phyloP scores from a whole-genome alignment of 2,113 vertebrate genomes.

The Elephas maximus region DNA sequence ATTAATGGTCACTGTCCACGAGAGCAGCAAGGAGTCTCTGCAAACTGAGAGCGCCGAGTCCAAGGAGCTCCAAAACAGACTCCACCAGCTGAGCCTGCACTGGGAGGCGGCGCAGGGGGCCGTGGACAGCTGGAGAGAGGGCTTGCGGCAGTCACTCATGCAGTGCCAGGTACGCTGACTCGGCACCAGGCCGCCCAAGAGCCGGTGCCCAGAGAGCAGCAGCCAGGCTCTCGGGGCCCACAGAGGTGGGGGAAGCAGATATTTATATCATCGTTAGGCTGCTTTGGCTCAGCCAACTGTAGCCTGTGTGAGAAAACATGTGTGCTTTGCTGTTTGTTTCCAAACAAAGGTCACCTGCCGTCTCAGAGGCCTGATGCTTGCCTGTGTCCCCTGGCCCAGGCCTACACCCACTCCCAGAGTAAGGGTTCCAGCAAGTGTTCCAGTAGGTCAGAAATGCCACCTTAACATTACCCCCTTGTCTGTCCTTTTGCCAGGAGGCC shows the following conservation, averaged over 20 bases:
- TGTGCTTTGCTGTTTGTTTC: background rate
- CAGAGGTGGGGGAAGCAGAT: background rate
- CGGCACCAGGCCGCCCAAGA: background rate
- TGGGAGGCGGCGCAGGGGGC: slow-evolving; percentile 91
- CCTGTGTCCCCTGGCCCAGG: background rate
- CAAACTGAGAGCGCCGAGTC: slow-evolving; percentile 86
- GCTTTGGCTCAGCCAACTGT: background rate
- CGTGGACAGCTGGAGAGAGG: slow-evolving; percentile 91
- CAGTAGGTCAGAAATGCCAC: background rate
- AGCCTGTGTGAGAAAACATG: background rate
- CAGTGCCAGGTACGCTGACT: slow-evolving; percentile 92
- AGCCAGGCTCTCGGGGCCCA: background rate
- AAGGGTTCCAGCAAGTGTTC: background rate
- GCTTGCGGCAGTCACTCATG: slow-evolving; percentile 90
- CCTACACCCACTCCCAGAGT: background rate
- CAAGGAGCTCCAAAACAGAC: slow-evolving; percentile 89
- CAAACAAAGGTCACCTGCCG: background rate
- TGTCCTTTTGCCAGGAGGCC: background rate
- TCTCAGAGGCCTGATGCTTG: background rate
- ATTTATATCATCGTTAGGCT: slow-evolving; percentile 14
- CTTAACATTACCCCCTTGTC: background rate
- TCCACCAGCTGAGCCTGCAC: slow-evolving; percentile 90
- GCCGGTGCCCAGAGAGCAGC: background rate
- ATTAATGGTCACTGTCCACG: slow-evolving; percentile 92
- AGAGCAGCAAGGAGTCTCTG: slow-evolving; percentile 90